Conservation (phyloP, 2,113 vertebrate genomes). For the Lichenostomus cassidix region DNA sequence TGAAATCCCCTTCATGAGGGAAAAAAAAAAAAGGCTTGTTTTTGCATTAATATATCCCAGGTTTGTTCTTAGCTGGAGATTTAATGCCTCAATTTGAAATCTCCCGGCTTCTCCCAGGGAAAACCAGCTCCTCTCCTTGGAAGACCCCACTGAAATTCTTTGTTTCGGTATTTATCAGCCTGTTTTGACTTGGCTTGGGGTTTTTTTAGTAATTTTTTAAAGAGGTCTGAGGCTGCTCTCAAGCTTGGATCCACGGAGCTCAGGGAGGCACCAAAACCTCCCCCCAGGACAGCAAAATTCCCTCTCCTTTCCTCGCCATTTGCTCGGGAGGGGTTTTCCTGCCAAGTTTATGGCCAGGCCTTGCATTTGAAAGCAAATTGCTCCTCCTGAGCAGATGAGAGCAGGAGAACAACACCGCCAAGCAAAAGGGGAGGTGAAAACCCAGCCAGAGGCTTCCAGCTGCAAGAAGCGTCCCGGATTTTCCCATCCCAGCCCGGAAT, state of each 20-base stretch:
- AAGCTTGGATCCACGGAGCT: not conserved
- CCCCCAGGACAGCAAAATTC: not conserved
- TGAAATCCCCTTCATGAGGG: not conserved
- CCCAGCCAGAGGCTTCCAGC: not conserved
- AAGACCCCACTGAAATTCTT: not conserved
- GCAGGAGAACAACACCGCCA: not conserved
- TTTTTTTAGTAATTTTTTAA: not conserved
- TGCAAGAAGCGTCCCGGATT: not conserved
- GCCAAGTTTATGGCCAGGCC: slow-evolving; percentile 44
- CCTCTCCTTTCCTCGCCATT: not conserved
- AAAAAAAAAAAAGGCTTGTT: not conserved
- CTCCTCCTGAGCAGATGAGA: not conserved
- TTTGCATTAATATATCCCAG: not conserved
- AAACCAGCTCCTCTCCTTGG: not conserved
- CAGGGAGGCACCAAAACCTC: not conserved
- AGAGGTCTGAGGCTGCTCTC: not conserved
- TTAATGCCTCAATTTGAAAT: not conserved
- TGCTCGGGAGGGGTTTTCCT: slow-evolving; percentile 23
- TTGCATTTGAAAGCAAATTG: slow-evolving; percentile 55
- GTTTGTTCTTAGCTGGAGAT: not conserved
- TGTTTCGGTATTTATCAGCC: not conserved
- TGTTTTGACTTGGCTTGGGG: not conserved
- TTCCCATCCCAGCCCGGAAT: not conserved
- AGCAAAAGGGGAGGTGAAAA: not conserved
- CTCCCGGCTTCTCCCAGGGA: not conserved